phyloP scores from a whole-genome alignment of 53 echinoderm and acorn worm species.

The Actinopyga echinites region DNA sequence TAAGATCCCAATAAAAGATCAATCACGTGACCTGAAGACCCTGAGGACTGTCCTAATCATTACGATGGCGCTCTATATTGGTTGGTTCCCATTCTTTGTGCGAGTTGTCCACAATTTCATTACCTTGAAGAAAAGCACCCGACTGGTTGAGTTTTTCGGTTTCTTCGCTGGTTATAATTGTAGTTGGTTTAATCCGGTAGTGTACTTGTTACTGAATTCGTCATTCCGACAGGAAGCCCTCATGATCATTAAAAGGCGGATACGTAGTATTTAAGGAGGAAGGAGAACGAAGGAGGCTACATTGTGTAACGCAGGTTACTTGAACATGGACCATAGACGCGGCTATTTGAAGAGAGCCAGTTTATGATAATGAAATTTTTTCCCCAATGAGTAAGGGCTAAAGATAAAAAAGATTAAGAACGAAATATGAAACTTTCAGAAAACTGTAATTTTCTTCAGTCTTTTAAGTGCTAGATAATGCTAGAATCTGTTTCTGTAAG shows the following conservation, averaged over 20 bases:
- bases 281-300: background rate
- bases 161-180: constrained; percentile 35
- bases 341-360: too few relatives aligned
- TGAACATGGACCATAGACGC: background rate
- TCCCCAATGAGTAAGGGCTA: too few relatives aligned
- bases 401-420: too few relatives aligned
- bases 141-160: constrained; percentile 14
- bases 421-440: too few relatives aligned
- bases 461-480: too few relatives aligned
- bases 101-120: constrained; percentile 31
- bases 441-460: too few relatives aligned
- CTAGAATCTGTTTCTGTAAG: too few relatives aligned
- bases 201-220: constrained; percentile 14
- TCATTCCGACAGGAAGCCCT: background rate
- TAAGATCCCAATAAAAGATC: background rate
- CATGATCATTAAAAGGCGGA: too few relatives aligned
- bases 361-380: too few relatives aligned
- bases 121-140: constrained; percentile 6
- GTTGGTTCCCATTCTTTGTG: constrained; percentile 36
- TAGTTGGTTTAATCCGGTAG: constrained; percentile 37
- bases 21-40: background rate
- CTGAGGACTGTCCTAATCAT: constrained; percentile 8
- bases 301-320: background rate
- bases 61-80: constrained; percentile 20
- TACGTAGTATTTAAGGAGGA: too few relatives aligned